These are phyloP conservation scores for Brachionus rotundiformis DNA, from an alignment of 1,140 invertebrate species.

Conservation along the genomic window DNA sequence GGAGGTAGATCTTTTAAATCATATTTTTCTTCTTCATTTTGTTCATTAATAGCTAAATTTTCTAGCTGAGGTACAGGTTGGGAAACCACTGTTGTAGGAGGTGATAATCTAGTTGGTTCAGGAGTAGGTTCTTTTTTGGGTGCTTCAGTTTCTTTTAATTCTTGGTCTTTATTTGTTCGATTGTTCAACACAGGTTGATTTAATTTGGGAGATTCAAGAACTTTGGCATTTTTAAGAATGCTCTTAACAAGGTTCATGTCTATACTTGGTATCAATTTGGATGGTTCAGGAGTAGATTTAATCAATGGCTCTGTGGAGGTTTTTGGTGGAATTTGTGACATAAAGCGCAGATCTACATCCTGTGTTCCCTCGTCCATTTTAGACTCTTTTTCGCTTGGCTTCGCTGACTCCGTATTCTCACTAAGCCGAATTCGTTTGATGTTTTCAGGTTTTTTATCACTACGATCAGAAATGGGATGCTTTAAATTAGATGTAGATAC, in stretches of 20 bases:
- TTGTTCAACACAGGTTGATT: neutral
- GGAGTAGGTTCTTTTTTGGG: neutral
- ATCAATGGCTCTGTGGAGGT: neutral
- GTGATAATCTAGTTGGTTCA: neutral
- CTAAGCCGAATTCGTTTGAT: neutral
- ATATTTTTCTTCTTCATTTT: constrained; percentile 23
- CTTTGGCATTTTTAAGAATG: constrained; percentile 8
- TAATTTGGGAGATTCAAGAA: neutral
- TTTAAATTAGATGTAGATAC: neutral
- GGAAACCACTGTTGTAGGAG: neutral
- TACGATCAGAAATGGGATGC: neutral
- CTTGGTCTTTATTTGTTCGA: constrained; percentile 36
- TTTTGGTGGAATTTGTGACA: neutral
- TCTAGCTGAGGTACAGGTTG: neutral
- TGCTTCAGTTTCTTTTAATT: neutral
- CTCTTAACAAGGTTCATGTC: constrained; percentile 23
- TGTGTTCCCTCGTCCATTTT: neutral
- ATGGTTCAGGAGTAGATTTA: neutral
- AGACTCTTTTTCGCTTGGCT: neutral
- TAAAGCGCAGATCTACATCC: constrained; percentile 5
- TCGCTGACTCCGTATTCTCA: neutral
- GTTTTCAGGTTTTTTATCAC: constrained; percentile 6
- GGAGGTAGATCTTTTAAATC: constrained; percentile 28
- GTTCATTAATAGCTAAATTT: neutral
- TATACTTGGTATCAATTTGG: neutral